Conservation (phyloP, 2,888 invertebrate species). For the Mythimna loreyi region DNA sequence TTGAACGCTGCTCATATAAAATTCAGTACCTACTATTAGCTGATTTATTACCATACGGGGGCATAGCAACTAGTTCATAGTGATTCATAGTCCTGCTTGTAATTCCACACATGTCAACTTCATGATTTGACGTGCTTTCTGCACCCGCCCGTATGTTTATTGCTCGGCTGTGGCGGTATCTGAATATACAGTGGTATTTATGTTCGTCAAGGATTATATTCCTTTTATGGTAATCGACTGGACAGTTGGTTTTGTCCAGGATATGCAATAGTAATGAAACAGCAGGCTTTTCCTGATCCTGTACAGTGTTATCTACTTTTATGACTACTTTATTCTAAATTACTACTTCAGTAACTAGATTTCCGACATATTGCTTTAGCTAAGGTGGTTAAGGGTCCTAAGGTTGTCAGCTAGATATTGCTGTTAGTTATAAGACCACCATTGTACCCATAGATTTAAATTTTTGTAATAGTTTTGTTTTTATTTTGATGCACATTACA, state of each 20-base stretch:
- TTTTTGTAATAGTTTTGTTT: no score
- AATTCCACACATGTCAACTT: conserved; percentile 70
- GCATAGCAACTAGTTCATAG: conserved; percentile 68
- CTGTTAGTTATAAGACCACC: no score
- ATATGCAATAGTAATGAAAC: conserved; percentile 6
- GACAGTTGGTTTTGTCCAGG: conserved; percentile 24
- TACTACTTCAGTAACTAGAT: background rate
- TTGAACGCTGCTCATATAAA: conserved; percentile 41
- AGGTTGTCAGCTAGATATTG: no score
- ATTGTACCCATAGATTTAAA: no score
- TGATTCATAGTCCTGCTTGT: conserved; percentile 65
- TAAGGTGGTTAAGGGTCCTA: no score
- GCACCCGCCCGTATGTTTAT: conserved; percentile 68
- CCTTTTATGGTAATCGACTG: conserved; percentile 32
- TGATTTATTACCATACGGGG: conserved; percentile 63
- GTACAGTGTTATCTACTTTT: background rate
- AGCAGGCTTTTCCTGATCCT: conserved; percentile 8
- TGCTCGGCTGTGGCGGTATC: conserved; percentile 60
- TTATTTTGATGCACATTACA: no score
- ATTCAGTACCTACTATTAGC: conserved; percentile 53
- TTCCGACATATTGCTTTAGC: no score
- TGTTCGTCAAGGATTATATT: conserved; percentile 29
- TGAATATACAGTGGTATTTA: conserved; percentile 61
- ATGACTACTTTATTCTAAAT: background rate
- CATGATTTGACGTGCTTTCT: conserved; percentile 71